phyloP scores from a whole-genome alignment of 2,888 invertebrate species.

The Mythimna vitellina region DNA sequence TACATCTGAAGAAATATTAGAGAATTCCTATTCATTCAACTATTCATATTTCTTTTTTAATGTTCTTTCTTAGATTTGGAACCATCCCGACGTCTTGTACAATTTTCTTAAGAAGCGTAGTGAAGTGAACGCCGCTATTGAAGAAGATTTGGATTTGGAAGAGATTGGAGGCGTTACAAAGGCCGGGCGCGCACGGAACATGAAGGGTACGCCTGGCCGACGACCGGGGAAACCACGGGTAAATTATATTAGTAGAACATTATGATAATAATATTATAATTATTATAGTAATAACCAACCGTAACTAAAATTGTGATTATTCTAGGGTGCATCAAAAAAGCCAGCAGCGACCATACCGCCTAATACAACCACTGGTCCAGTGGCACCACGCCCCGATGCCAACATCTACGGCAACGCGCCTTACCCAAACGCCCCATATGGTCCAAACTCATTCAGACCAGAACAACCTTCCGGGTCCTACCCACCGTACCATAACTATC shows the following conservation, averaged over 20 bases:
- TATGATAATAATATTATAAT: not conserved
- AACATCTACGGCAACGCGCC: constrained; percentile 73
- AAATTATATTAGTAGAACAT: constrained; percentile 27
- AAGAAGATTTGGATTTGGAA: constrained; percentile 95
- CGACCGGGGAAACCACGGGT: constrained; percentile 79
- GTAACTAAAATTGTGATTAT: constrained; percentile 2
- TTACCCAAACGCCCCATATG: constrained; percentile 82
- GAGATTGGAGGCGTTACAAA: constrained; percentile 92
- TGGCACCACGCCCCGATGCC: constrained; percentile 72
- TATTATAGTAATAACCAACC: not conserved
- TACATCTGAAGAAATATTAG: not conserved
- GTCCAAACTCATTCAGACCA: constrained; percentile 76
- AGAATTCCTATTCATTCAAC: not conserved
- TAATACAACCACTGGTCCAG: constrained; percentile 78
- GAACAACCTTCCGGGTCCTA: constrained; percentile 82
- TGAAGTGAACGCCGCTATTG: constrained; percentile 93
- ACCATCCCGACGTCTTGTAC: constrained; percentile 97
- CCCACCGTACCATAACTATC: constrained; percentile 84
- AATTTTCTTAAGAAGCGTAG: constrained; percentile 96
- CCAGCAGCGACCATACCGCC: constrained; percentile 89
- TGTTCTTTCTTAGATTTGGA: constrained; percentile 93
- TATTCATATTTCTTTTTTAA: not conserved
- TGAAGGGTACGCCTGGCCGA: constrained; percentile 70
- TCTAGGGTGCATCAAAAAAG: constrained; percentile 85
- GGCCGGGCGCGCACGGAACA: constrained; percentile 79